phyloP scores from a whole-genome alignment of 2,113 vertebrate genomes.

The Pseudopodoces humilis region DNA sequence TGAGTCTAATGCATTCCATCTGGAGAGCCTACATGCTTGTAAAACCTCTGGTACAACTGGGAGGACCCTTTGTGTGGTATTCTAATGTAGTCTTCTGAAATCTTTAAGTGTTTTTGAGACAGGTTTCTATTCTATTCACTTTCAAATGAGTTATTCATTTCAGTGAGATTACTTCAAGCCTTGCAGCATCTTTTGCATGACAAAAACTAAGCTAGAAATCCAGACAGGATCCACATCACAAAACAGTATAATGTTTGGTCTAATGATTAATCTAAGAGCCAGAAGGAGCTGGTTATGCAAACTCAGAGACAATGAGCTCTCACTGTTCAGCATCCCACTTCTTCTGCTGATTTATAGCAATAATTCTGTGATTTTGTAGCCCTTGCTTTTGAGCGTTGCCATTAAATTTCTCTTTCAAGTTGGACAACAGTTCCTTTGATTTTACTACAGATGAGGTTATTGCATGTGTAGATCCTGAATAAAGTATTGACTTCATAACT shows the following conservation, averaged over 20 bases:
- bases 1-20: background rate
- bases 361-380: background rate
- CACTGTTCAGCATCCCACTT: background rate
- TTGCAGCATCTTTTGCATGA: conserved; percentile 19
- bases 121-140: conserved; percentile 14
- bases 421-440: background rate
- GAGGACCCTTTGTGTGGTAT: background rate
- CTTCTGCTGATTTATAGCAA: background rate
- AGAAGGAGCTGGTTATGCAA: conserved; percentile 10
- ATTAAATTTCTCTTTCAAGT: background rate
- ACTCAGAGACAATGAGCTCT: background rate
- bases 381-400: background rate
- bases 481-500: background rate
- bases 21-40: background rate
- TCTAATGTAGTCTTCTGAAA: conserved; percentile 35
- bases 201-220: conserved; percentile 15
- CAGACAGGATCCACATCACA: background rate
- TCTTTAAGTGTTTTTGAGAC: background rate
- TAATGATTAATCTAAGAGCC: conserved; percentile 7
- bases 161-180: conserved; percentile 16
- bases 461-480: background rate
- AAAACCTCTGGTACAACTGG: background rate
- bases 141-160: conserved; percentile 59
- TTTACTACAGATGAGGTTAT: background rate
- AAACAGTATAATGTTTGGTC: conserved; percentile 18